Base-by-base conservation (phyloP, 2,797 vertebrate genomes). In the Catostomus latipinnis region DNA sequence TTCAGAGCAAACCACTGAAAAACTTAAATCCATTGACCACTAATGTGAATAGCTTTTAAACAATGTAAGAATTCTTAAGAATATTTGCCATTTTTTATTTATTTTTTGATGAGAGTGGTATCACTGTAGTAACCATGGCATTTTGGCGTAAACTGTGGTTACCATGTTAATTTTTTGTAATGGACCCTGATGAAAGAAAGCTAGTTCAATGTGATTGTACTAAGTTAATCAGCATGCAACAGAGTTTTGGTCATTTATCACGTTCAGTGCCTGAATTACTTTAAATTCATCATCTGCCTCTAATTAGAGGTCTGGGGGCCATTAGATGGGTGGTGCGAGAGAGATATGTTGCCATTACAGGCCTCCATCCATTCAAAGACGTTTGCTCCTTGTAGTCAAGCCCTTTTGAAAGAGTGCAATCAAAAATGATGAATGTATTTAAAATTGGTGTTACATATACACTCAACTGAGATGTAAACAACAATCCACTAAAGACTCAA, bases 191-290 rank as follows among this genome's bases (percentile, higher is more conserved):
- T 67, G 12, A 67, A 78, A 78, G 6, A 71, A 71, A 14, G 12
- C 16, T 56, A 48, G 50, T 78, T n/a, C 50, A 54, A 22, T 10
- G 48, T 66, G n/a, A 65, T 14, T 63, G 18, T 16, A 34, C n/a
- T 8, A 22, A 76, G n/a, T 67, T 66, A 67, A 76, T 71, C 60
- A 79, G 53, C 9, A 60, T 57, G 53, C 10, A 48, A 63, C 18
- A 71, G 45, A n/a, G 22, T 43, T 63, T 75, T 6, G 62, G 10
- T 74, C 66, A 75, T 80, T 75, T 34, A 67, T 72, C 60, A 71
- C n/a, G 53, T 58, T 61, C 45, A 50, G 5, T 66, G 66, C 71
- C 67, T 50, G 71, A 74, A 65, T 45, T 66, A 45, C 9, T 14
- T 50, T 14, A n/a, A 50, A 66, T 76, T 46, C 53, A 82, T 71